A percentile compares a stretch with the other conserved stretches of the same genome.
Conservation (phyloP, 2,888 invertebrate species). For the Drosophila rellima region DNA sequence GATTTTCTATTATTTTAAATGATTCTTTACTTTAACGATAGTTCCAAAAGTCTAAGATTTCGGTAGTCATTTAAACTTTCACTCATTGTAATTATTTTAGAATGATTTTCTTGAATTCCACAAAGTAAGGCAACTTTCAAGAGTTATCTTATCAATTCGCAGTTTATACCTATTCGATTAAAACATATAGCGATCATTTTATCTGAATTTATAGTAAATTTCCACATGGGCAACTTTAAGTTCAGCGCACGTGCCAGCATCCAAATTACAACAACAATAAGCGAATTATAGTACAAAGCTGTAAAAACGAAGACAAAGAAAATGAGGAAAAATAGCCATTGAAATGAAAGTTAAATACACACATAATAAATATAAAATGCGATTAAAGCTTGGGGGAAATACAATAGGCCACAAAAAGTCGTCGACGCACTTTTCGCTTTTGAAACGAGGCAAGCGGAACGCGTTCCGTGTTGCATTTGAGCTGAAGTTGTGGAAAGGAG, state of each 20-base stretch:
- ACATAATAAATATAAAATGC: slow-evolving; percentile 31
- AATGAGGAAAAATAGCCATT: slow-evolving; percentile 21
- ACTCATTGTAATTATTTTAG: not conserved
- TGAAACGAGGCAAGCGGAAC: slow-evolving; percentile 68
- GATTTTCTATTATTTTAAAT: too few relatives aligned
- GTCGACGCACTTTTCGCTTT: slow-evolving; percentile 76
- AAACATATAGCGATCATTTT: not conserved
- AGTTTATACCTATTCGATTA: not conserved
- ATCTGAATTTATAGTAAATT: slow-evolving; percentile 35
- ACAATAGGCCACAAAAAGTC: slow-evolving; percentile 50
- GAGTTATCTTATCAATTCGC: not conserved
- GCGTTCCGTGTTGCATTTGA: slow-evolving; percentile 38
- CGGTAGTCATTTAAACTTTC: too few relatives aligned
- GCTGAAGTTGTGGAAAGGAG: slow-evolving; percentile 21
- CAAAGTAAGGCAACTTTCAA: not conserved
- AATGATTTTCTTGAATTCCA: not conserved
- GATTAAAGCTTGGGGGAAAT: slow-evolving; percentile 41
- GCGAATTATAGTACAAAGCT: slow-evolving; percentile 46
- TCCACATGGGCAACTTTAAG: slow-evolving; percentile 57
- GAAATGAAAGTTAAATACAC: slow-evolving; percentile 67
- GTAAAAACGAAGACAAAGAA: slow-evolving; percentile 27
- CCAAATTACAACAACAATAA: slow-evolving; percentile 29
- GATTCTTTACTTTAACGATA: too few relatives aligned
- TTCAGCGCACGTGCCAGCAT: slow-evolving; percentile 66
- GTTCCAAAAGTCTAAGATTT: too few relatives aligned